phyloP scores from a whole-genome alignment of 1,140 invertebrate genomes.

The Drosophila bifasciata region DNA sequence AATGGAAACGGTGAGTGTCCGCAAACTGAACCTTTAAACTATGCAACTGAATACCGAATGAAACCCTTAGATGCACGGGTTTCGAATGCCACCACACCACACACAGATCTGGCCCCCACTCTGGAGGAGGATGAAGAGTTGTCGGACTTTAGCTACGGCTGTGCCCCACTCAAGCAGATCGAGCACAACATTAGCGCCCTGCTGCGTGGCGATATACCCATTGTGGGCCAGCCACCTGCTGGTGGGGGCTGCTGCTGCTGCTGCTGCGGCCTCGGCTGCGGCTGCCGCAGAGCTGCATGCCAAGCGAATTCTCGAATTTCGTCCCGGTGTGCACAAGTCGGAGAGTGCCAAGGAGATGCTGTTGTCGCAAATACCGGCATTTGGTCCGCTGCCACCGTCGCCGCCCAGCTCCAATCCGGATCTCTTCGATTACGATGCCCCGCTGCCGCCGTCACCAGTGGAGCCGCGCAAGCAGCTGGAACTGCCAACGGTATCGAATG shows the following conservation, averaged over 20 bases:
- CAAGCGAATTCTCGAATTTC: constrained; percentile 78
- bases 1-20: constrained; percentile 84
- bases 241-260: constrained; percentile 15
- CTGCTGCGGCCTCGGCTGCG: constrained; percentile 13
- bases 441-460: constrained; percentile 91
- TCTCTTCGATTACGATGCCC: constrained; percentile 85
- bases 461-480: constrained; percentile 63
- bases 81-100: constrained; percentile 79
- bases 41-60: background rate
- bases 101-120: constrained; percentile 85
- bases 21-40: too few relatives aligned
- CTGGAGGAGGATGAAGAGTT: constrained; percentile 88
- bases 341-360: constrained; percentile 89
- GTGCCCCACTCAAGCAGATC: constrained; percentile 86
- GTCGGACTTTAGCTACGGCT: constrained; percentile 83
- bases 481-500: constrained; percentile 88
- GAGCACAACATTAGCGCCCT: constrained; percentile 87
- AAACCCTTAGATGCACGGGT: constrained; percentile 56
- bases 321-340: constrained; percentile 87
- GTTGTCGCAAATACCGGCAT: constrained; percentile 84
- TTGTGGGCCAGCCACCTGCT: constrained; percentile 67
- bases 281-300: constrained; percentile 65
- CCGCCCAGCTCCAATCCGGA: constrained; percentile 81
- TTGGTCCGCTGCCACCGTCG: constrained; percentile 83
- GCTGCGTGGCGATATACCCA: constrained; percentile 85